Evolutionary conservation across 1,140 invertebrate species (phyloP), one percentile per base, ranked within the genome.

Genomic region (Chironomus striatipennis): DNA sequence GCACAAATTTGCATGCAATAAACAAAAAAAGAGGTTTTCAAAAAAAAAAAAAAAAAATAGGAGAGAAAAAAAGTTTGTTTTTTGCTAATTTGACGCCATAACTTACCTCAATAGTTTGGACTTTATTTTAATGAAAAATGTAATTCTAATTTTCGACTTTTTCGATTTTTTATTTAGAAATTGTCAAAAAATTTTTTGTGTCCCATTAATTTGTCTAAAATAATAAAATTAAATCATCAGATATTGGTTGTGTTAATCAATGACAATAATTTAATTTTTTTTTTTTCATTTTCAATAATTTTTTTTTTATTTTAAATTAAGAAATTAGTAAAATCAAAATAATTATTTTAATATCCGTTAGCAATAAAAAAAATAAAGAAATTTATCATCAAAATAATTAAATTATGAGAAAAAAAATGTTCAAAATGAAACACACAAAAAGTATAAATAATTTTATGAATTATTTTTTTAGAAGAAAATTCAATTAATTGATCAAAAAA

Each of bases 171-270:
- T n/a, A n/a, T 57, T 70, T 70, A 70, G 17, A 70, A 70, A 20
- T 70, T 70, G 65, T 70, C 65, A 70, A 70, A 70, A 70, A 70
- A 70, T 20, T 70, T 70, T 70, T 70, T 70, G 65, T 70, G 65
- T 70, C 65, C 65, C 65, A 70, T 70, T 21, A 70, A 70, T 70
- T 70, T 70, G 65, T 70, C 65, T 70, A 70, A 70, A 70, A 70
- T 70, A 20, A 70, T 70, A 70, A 70, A 70, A 70, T 70, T 70
- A 70, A 70, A 70, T 70, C 65, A 70, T 70, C 65, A 70, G 65
- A 70, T 70, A 70, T 20, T 17, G 17, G 65, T 18, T 70, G 65
- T 70, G 65, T 70, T 70, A 70, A 70, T 70, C 20, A 70, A 70
- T 70, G 65, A 70, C 24, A 34, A 34, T 34, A 34, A 34, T 34